These are phyloP conservation scores for Sceloporus undulatus DNA, from an alignment of 2,113 vertebrate genomes.

Conservation along the genomic window DNA sequence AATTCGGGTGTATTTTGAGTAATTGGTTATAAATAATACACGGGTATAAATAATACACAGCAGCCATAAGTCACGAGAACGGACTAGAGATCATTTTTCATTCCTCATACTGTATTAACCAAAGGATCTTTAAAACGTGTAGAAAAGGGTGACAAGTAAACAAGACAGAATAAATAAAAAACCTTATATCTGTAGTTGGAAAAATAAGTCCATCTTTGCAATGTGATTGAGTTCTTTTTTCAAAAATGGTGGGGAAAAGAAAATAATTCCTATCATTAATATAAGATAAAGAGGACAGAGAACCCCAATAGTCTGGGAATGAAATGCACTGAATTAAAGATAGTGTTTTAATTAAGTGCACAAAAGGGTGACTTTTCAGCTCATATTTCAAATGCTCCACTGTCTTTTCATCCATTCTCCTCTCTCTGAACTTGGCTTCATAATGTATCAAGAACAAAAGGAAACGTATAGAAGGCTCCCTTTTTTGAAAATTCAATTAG, in stretches of 20 bases:
- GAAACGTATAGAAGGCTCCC: conserved; percentile 71
- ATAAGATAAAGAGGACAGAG: conserved; percentile 72
- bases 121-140: conserved; percentile 24
- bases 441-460: conserved; percentile 78
- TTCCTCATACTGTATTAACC: conserved; percentile 32
- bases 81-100: conserved; percentile 62
- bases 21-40: conserved; percentile 55
- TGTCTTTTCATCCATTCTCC: conserved; percentile 76
- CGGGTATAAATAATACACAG: conserved; percentile 45
- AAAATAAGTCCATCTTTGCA: conserved; percentile 52
- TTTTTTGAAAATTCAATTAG: conserved; percentile 84
- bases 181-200: not conserved
- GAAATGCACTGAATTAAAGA: conserved; percentile 77
- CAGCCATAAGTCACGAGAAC: conserved; percentile 49
- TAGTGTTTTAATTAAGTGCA: conserved; percentile 80
- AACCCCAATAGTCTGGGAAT: conserved; percentile 70
- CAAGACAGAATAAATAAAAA: conserved; percentile 23
- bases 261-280: conserved; percentile 60
- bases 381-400: conserved; percentile 75
- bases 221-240: conserved; percentile 61
- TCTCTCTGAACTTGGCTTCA: conserved; percentile 68
- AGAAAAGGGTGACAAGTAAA: conserved; percentile 32
- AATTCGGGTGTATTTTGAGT: conserved; percentile 28
- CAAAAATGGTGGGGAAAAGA: conserved; percentile 26
- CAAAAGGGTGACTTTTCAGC: conserved; percentile 76